These are phyloP conservation scores for Cerastoderma edule DNA, from an alignment of 2,888 invertebrate genomes.

Conservation along the genomic window DNA sequence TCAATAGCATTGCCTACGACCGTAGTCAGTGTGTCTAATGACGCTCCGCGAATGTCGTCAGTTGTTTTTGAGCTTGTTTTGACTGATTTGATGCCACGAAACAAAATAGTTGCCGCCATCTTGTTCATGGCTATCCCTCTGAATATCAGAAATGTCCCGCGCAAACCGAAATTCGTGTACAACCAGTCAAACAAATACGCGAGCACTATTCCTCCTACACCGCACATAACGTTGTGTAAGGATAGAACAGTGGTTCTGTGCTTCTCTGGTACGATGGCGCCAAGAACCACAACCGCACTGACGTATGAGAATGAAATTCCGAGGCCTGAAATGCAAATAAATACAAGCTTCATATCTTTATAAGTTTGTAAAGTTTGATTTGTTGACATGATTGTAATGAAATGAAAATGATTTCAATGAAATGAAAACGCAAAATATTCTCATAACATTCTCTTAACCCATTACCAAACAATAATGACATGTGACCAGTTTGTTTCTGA, in stretches of 20 bases:
- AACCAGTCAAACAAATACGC: neutral
- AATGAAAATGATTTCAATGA: too few species aligned
- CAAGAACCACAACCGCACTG: neutral
- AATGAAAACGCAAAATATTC: too few species aligned
- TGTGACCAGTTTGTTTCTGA: too few species aligned
- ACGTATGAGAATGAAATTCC: too few species aligned
- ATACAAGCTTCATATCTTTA: too few species aligned
- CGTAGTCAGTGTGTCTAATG: neutral
- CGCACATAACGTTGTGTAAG: neutral
- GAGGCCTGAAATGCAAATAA: too few species aligned
- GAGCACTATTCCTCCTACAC: neutral
- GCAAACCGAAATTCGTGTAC: neutral
- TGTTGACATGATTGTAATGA: too few species aligned
- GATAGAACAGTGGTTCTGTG: conserved; percentile 6
- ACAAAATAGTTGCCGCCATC: neutral
- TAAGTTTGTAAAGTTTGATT: too few species aligned
- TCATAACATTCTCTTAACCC: too few species aligned
- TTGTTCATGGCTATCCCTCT: neutral
- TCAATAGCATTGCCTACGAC: neutral
- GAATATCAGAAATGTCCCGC: neutral
- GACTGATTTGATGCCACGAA: neutral
- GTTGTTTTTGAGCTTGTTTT: neutral
- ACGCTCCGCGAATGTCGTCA: neutral
- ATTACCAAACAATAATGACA: too few species aligned
- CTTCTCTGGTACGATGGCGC: neutral